Base-by-base conservation (phyloP, 2,797 vertebrate genomes). In the Manis javanica region DNA sequence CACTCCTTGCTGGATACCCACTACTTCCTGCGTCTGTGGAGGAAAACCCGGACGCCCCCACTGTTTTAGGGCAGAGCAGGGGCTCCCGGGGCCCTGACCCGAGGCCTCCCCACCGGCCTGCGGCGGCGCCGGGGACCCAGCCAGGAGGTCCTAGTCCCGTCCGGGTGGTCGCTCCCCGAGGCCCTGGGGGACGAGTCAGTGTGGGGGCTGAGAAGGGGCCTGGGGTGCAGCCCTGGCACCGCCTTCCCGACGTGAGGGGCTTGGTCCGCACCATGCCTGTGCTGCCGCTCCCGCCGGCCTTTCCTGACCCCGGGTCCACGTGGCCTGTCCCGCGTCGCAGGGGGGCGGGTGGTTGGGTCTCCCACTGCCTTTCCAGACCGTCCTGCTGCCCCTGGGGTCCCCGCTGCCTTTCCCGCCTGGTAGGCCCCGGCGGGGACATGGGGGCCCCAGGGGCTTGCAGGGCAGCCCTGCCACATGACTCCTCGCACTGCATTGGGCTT, bases 21-120 rank as follows among this genome's bases (percentile, higher is more conserved):
- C 13, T 4, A 3, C 29, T 21, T 12, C 10, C 2, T 69, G 31
- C 10, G 6, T 23, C 23, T 21, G 0, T 0, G 4, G 68, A 16
- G 1, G 46, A 42, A 34, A 2, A 18, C 39, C 1, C 1, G 39
- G 39, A 24, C 7, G 15, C 23, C 39, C 46, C 42, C 42, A 19
- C 59, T 11, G 46, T 34, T 51, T 31, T 39, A 1, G 39, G 69
- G 24, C 3, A 69, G 29, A 31, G 15, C 31, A 5, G 1, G 3
- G 31, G 34, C 4, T 26, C 3, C 49, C 3, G 13, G 26, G 19
- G 21, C 13, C 26, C 24, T 4, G n/a, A 19, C 24, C 42, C 18
- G 7, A 18, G 21, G 12, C 37, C 37, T 39, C 37, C 37, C 37
- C 37, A 39, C 37, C 5, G 37, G 37, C 37, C 37, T 39, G 37